Base-by-base conservation (phyloP, 2,888 invertebrate genomes). In the Acanthosepion pharaonis region DNA sequence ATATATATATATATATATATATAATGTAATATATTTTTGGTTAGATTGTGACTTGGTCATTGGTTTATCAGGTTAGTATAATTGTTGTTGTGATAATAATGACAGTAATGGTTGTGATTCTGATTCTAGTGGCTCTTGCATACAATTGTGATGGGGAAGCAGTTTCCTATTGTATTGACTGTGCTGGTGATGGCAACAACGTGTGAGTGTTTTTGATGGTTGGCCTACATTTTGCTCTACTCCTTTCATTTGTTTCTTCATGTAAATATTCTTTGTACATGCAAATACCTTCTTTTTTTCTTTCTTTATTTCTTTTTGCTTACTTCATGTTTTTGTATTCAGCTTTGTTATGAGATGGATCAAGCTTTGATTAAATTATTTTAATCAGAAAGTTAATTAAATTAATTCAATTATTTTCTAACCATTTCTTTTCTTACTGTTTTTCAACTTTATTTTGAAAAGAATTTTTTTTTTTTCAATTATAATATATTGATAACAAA, bases 131-230 rank as follows among this genome's bases (percentile, higher is more conserved):
- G n/a, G n/a, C 78, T 78, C n/a, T 78, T 78, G n/a, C 59, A 33
- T 78, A 78, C 78, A n/a, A 5, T 78, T 78, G 78, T 78, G 78
- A 78, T 78, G 78, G 78, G n/a, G 78, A 78, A 78, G 78, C 78
- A 78, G 78, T n/a, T 78, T 78, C 78, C n/a, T 78, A 78, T 78
- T 78, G 78, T 78, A 78, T 78, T 78, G 78, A 78, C 78, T 78
- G 78, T 78, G 78, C 78, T 78, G 78, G 78, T 78, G 78, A 78
- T 78, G 78, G 78, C 78, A 78, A 78, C 78, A 78, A 78, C 33
- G 78, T 78, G 78, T n/a, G 78, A 78, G 78, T 78, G 78, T 78
- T 78, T 78, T 78, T 78, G 78, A 78, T 78, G 78, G 78, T 78
- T 78, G 78, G 78, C 78, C 78, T 78, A 78, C 78, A 78, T 78